Evolutionary conservation across 2,113 vertebrate species (phyloP).

Genomic region (Marmota monax): DNA sequence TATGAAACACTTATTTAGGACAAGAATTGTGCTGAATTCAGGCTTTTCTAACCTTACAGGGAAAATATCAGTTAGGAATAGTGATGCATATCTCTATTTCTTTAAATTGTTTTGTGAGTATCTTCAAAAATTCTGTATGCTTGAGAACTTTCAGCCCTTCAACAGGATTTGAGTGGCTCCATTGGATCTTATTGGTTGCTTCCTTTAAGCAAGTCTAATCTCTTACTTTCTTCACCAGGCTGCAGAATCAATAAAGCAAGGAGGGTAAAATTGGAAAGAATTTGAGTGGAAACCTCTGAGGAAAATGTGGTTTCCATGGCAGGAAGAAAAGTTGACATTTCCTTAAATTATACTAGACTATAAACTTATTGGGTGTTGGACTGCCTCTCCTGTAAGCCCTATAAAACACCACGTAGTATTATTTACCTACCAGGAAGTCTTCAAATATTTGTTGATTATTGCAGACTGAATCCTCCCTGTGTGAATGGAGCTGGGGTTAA

Average conservation of each 20-base stretch:
- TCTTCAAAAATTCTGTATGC: neutral
- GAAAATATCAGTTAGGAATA: neutral
- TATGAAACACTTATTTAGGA: constrained; percentile 54
- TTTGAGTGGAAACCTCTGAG: constrained; percentile 52
- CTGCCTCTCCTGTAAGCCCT: constrained; percentile 5
- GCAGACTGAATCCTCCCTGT: neutral
- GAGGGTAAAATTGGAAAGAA: constrained; percentile 56
- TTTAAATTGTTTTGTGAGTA: neutral
- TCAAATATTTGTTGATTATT: neutral
- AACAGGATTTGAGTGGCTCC: neutral
- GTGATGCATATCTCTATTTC: neutral
- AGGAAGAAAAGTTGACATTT: constrained; percentile 65
- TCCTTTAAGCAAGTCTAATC: constrained; percentile 29
- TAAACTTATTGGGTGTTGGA: constrained; percentile 24
- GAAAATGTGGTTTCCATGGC: constrained; percentile 27
- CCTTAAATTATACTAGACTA: constrained; percentile 51
- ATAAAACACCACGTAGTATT: neutral
- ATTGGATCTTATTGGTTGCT: neutral
- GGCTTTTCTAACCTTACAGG: neutral
- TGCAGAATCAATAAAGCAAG: constrained; percentile 55
- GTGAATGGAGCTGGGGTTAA: neutral
- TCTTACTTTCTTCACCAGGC: constrained; percentile 24
- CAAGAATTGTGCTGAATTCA: constrained; percentile 37
- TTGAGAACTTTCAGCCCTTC: neutral
- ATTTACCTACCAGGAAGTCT: neutral